Evolutionary conservation across 2,113 vertebrate genomes (phyloP), one percentile per base, ranked within the genome.

Genomic region (Phasianus colchicus): DNA sequence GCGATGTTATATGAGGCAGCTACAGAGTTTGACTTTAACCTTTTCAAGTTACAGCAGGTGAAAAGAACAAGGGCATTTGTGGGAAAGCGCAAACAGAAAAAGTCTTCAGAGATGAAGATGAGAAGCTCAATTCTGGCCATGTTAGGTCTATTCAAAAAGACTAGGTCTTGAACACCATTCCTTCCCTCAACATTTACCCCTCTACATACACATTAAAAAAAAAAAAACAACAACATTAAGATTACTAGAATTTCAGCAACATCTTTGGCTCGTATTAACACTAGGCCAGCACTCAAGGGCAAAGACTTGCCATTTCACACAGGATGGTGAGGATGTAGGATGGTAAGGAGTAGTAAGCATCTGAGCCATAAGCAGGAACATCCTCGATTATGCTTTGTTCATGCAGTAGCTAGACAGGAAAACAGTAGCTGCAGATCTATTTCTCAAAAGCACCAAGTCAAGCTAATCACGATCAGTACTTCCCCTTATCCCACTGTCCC

Each of bases 351-450:
- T n/a, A 74, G 22, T 34, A 85, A 60, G 66, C 42, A 80, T 66
- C 20, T 60, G 9, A 69, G 50, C 24, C 55, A 55, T 19, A 52
- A 81, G 67, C 19, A 93, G 69, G 38, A 88, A 77, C 34, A 67
- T 22, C 38, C 57, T 54, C 84, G 81, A 88, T 86, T 67, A 90
- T n/a, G n/a, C 55, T 89, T 47, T 83, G 38, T 82, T 93, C 73
- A 72, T 63, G 63, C 9, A 74, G 21, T 90, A 86, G 10, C 79
- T 38, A 79, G 47, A 74, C 7, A 67, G 11, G 40, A 77, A 74
- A 93, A 66, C 45, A 90, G 60, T 86, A 93, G 61, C 80, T 86
- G 83, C 69, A 67, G 36, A 57, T 83, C 72, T 83, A 15, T 54
- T 81, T 92, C 69, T 67, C 30, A 22, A n/a, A 45, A 81, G 24